Percentiles rank a stretch among this genome's conserved stretches.
Evolutionary conservation across 2,888 invertebrate genomes (phyloP).

Genomic region (Polymixis lichenea): DNA sequence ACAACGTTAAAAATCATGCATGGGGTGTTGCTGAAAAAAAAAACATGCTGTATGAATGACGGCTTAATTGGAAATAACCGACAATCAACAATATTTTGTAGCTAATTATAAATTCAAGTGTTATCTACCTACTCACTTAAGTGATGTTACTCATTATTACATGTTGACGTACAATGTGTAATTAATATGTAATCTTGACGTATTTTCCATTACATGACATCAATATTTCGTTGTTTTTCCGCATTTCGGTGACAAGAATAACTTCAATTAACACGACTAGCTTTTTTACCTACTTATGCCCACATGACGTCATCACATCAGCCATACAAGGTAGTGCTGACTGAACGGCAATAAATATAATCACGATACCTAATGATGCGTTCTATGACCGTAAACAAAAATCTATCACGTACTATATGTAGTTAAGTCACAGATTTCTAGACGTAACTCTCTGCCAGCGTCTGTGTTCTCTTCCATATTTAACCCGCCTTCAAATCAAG

Average conservation of each 20-base stretch:
- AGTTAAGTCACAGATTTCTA: neutral
- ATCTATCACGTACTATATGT: neutral
- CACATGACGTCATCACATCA: neutral
- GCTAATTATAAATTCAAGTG: conserved; percentile 16
- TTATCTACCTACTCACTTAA: conserved; percentile 2
- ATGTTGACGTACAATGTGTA: neutral
- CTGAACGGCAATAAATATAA: neutral
- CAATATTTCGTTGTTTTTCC: conserved; percentile 14
- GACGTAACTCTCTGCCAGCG: no score
- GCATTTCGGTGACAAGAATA: conserved; percentile 6
- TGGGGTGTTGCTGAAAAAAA: no score
- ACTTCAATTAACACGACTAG: neutral
- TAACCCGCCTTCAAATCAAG: no score
- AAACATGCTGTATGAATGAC: neutral
- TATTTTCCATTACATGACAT: conserved; percentile 32
- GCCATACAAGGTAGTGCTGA: no score
- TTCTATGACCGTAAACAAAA: neutral
- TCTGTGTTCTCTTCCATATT: no score
- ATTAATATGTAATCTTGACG: conserved; percentile 16
- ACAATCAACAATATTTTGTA: conserved; percentile 16
- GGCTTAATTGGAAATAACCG: conserved; percentile 5
- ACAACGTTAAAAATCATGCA: neutral
- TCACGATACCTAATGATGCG: neutral
- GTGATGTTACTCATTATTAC: conserved; percentile 2
- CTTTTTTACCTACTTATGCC: neutral